A percentile compares a stretch with the other conserved stretches of the same genome.
Conservation (phyloP, 2,113 vertebrate species). For the Nothobranchius kuhntae region DNA sequence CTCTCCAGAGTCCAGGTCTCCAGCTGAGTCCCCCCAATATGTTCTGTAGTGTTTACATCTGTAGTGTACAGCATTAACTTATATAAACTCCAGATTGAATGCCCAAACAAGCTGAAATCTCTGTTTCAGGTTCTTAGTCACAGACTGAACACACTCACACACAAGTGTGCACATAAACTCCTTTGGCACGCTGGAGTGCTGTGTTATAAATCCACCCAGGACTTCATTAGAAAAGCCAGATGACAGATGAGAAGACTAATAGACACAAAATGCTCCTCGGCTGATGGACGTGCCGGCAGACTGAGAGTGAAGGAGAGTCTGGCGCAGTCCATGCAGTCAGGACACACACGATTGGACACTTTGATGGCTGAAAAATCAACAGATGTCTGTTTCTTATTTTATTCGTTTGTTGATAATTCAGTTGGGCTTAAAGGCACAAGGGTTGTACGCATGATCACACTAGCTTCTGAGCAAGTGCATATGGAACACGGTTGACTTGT, state of each 20-base stretch:
- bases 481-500: background rate
- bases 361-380: constrained; percentile 40
- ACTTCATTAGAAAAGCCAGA: constrained; percentile 69
- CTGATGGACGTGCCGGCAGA: constrained; percentile 43
- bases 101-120: constrained; percentile 1
- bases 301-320: constrained; percentile 20
- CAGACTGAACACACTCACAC: constrained; percentile 1
- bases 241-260: constrained; percentile 66
- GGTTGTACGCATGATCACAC: background rate
- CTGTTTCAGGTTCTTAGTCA: background rate
- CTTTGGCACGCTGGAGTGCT: constrained; percentile 3
- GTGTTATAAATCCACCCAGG: constrained; percentile 61
- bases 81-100: constrained; percentile 1
- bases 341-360: constrained; percentile 25
- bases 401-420: background rate
- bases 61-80: background rate
- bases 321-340: constrained; percentile 5
- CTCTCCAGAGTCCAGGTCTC: no score
- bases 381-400: constrained; percentile 29
- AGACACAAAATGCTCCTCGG: constrained; percentile 55
- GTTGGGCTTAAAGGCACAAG: constrained; percentile 13
- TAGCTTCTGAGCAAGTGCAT: background rate
- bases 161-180: constrained; percentile 11
- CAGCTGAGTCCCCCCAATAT: no score
- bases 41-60: background rate